Evolutionary conservation across 2,797 vertebrate species (phyloP).

Genomic region (Enteromius fasciolatus): DNA sequence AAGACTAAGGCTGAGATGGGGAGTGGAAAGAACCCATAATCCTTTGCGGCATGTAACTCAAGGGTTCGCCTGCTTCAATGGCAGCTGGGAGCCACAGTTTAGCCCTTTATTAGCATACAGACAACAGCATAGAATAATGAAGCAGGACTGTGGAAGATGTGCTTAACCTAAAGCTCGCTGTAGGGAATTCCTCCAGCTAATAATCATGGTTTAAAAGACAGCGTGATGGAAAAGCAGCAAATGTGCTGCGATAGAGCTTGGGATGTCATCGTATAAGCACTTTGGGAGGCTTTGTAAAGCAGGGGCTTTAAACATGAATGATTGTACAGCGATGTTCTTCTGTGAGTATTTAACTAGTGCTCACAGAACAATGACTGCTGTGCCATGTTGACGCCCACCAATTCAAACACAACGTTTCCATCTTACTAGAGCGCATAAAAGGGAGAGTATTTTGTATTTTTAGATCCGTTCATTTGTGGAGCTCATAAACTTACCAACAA

Average conservation of each 20-base stretch:
- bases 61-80: constrained; percentile 25
- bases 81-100: constrained; percentile 38
- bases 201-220: constrained; percentile 11
- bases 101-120: constrained; percentile 54
- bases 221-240: constrained; percentile 52
- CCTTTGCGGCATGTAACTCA: constrained; percentile 49
- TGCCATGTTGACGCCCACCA: neutral
- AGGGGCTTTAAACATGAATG: constrained; percentile 15
- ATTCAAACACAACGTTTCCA: neutral
- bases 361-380: constrained; percentile 7
- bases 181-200: constrained; percentile 40
- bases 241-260: constrained; percentile 42
- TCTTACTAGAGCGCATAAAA: neutral
- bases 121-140: constrained; percentile 41
- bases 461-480: neutral
- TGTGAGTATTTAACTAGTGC: neutral
- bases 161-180: constrained; percentile 23
- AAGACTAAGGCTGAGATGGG: constrained; percentile 40
- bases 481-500: constrained; percentile 78
- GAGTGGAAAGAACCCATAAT: constrained; percentile 50
- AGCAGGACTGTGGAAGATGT: constrained; percentile 32
- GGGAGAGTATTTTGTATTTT: neutral
- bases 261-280: constrained; percentile 19
- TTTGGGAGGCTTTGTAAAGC: constrained; percentile 18
- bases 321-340: neutral